These are phyloP conservation scores for Calyptommatus sinebrachiatus DNA, from an alignment of 2,113 vertebrate genomes.

Conservation along the genomic window DNA sequence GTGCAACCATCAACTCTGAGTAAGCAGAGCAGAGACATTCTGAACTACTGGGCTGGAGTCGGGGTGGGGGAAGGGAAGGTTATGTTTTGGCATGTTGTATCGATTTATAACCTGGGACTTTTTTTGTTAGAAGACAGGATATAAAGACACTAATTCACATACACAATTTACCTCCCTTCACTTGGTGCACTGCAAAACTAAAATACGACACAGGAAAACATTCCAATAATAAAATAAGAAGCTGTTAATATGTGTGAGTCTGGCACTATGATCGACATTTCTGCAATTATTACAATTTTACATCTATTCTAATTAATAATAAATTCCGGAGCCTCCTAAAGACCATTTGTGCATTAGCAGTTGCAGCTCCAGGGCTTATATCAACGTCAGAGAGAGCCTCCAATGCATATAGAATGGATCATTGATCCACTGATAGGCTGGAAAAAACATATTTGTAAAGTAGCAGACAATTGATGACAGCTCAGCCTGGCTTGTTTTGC, in stretches of 20 bases:
- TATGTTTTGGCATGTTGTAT: too few species aligned
- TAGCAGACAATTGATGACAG: conserved; percentile 3
- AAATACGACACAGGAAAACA: background rate
- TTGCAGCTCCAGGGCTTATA: background rate
- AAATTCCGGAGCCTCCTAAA: background rate
- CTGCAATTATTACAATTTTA: conserved; percentile 12
- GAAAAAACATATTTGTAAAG: conserved; percentile 34
- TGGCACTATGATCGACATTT: conserved; percentile 14
- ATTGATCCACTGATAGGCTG: background rate
- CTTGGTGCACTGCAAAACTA: conserved; percentile 11
- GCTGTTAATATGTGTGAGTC: background rate
- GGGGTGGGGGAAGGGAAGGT: too few species aligned
- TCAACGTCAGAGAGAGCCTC: conserved; percentile 4
- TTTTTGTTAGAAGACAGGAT: too few species aligned
- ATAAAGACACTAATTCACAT: too few species aligned
- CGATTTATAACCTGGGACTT: too few species aligned
- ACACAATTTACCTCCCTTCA: conserved; percentile 8
- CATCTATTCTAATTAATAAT: conserved; percentile 26
- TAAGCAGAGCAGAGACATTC: too few species aligned
- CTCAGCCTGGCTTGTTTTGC: background rate
- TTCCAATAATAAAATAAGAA: background rate
- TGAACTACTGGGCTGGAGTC: too few species aligned
- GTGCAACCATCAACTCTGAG: too few species aligned
- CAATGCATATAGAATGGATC: conserved; percentile 27
- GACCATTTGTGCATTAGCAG: conserved; percentile 11